Percentiles rank a stretch among this genome's conserved stretches.
Conservation (phyloP, 35 echinoderm and acorn worm species). For the Heliocidaris erythrogramma region DNA sequence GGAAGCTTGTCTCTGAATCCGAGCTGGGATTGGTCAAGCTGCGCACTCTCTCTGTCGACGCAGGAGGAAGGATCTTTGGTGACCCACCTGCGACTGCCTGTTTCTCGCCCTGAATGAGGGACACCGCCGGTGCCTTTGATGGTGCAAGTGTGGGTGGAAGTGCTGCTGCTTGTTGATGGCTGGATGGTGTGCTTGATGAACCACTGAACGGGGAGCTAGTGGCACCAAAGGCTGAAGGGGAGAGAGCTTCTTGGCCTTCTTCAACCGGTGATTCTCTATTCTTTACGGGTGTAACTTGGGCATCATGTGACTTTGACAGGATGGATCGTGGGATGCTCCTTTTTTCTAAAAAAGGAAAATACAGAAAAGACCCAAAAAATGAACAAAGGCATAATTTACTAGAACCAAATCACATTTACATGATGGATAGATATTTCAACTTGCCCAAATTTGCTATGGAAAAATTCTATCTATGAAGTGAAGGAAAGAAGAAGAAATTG, state of each 20-base stretch:
- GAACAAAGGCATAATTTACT: too few species aligned
- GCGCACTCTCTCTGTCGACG: constrained; percentile 71
- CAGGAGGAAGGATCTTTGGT: constrained; percentile 80
- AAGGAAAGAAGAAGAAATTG: too few species aligned
- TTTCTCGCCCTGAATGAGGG: constrained; percentile 56
- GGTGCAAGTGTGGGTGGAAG: constrained; percentile 77
- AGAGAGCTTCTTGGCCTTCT: constrained; percentile 36
- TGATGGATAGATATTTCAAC: too few species aligned
- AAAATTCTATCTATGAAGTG: too few species aligned
- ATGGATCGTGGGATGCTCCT: constrained; percentile 2
- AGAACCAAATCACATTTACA: too few species aligned
- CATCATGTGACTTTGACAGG: constrained; percentile 3
- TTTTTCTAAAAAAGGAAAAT: not conserved
- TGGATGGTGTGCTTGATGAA: not conserved
- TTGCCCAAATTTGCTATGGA: too few species aligned
- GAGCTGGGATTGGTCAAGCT: constrained; percentile 62
- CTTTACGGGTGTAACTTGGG: not conserved
- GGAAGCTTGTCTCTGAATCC: not conserved
- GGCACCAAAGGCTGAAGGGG: constrained; percentile 16
- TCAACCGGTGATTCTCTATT: constrained; percentile 28
- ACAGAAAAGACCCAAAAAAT: not conserved
- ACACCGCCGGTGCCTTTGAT: constrained; percentile 73
- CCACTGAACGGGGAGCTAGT: not conserved
- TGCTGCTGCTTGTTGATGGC: not conserved
- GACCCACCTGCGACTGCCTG: constrained; percentile 42